Evolutionary conservation across 2,797 vertebrate species (phyloP), one percentile per base, ranked within the genome.

Genomic region (Argya squamiceps): DNA sequence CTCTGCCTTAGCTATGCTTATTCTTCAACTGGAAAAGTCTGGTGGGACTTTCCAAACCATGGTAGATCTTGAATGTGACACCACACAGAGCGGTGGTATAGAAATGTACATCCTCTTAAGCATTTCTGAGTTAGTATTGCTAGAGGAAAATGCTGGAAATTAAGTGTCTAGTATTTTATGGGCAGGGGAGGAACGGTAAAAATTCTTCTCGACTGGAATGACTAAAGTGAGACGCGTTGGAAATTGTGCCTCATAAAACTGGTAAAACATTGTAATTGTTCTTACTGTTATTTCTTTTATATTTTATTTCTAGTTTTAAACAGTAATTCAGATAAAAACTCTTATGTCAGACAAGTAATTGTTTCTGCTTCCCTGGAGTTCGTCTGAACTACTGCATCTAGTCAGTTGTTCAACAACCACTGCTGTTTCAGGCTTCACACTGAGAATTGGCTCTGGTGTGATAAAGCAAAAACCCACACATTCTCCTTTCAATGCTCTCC

Each of bases 171-270:
- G 7, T 17, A 44, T 85, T 83, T 92, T 56, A 37, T n/a, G 3
- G 20, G 7, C 5, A 20, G 18, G 6, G 14, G 11, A 22, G 10
- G 13, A 81, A 84, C 78, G 0, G 1, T 47, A 62, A 82, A 67
- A 92, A 36, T 12, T 21, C 5, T 68, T 62, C 41, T 32, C 14
- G 53, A 1, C 44, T 65, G 50, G 26, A 41, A 64, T 34, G 9
- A 68, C 32, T 79, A n/a, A 37, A 56, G 10, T 0, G 5, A 77
- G 16, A 56, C 0, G 0, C 7, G 16, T 34, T 68, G 36, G 43
- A 82, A 84, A 62, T 80, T 55, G 11, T 78, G 49, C 26, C 12
- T 73, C n/a, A 47, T 62, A 39, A 46, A 86, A 87, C 12, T 43
- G 41, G 52, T 49, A 68, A 50, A 74, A 55, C 20, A 17, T 46